A percentile compares a stretch with the other conserved stretches of the same genome.
Conservation (phyloP, 37 sponge, comb jelly and placozoan genomes). For the Agelas oroides region DNA sequence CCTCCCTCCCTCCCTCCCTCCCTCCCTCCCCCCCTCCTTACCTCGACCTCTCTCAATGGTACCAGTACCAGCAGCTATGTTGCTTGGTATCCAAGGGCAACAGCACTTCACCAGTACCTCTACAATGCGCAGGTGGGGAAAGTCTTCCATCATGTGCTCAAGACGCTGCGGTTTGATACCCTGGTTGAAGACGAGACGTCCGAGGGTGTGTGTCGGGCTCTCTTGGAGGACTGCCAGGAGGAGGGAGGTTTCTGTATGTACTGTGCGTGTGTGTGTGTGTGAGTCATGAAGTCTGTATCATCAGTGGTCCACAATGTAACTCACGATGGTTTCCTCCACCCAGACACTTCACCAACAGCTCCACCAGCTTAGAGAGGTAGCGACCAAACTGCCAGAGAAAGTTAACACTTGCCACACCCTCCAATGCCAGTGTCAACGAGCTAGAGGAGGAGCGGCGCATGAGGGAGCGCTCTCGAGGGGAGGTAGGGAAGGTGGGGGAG, state of each 20-base stretch:
- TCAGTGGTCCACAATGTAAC: background rate
- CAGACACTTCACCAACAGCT: constrained; percentile 46
- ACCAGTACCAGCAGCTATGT: background rate
- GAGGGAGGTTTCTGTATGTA: constrained; percentile 29
- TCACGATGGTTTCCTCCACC: constrained; percentile 9
- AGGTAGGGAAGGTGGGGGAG: background rate
- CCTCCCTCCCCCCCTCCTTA: background rate
- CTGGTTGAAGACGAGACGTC: constrained; percentile 79
- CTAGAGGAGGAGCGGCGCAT: background rate
- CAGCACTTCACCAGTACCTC: constrained; percentile 83
- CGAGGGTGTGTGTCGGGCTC: constrained; percentile 73
- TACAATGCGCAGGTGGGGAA: constrained; percentile 66
- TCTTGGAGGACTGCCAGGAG: constrained; percentile 77
- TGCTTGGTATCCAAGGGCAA: constrained; percentile 67
- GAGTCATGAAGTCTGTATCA: too few relatives aligned
- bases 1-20: background rate
- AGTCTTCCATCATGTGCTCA: constrained; percentile 39
- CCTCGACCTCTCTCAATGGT: background rate
- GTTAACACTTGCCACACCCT: background rate
- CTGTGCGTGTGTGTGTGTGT: background rate
- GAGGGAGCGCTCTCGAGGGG: background rate
- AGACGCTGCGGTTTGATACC: constrained; percentile 63
- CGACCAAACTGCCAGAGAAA: constrained; percentile 45
- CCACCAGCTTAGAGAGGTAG: constrained; percentile 55
- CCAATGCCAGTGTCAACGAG: background rate